Percentiles rank a stretch among this genome's conserved stretches.
Conservation (phyloP, 2,797 vertebrate species). For the Gallinago stenura region DNA sequence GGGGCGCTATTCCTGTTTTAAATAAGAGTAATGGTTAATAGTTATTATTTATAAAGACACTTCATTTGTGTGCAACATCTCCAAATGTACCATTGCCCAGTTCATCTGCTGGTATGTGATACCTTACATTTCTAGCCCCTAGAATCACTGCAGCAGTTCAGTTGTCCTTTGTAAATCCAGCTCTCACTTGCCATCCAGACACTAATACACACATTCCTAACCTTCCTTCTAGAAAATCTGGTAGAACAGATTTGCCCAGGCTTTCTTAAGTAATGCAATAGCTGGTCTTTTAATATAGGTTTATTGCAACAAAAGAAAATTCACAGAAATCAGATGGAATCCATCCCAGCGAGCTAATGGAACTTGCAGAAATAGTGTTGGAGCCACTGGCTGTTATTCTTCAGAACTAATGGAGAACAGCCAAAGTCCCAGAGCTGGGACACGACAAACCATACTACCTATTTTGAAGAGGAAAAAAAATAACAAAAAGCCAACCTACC, state of each 20-base stretch:
- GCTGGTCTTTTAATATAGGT: background rate
- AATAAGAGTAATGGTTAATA: background rate
- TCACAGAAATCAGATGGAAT: background rate
- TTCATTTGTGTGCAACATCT: background rate
- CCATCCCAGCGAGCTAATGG: background rate
- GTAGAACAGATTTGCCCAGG: background rate
- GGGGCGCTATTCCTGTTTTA: background rate
- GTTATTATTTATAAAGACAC: background rate
- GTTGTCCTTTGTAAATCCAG: background rate
- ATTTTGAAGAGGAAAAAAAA: background rate
- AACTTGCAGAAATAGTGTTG: conserved; percentile 6
- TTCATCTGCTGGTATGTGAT: background rate
- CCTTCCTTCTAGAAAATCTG: background rate
- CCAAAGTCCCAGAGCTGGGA: background rate
- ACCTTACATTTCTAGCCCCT: background rate
- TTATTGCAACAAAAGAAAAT: background rate
- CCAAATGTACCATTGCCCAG: background rate
- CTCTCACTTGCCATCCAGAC: background rate
- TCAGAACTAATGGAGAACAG: conserved; percentile 2
- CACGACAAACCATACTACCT: background rate
- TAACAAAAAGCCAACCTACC: background rate
- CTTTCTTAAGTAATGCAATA: background rate
- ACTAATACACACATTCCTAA: background rate
- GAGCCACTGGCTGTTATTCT: background rate
- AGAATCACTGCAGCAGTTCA: background rate